A percentile compares a stretch with the other conserved stretches of the same genome.
These are phyloP conservation scores for Puma concolor DNA, from an alignment of 2,113 vertebrate species.

Conservation along the genomic window DNA sequence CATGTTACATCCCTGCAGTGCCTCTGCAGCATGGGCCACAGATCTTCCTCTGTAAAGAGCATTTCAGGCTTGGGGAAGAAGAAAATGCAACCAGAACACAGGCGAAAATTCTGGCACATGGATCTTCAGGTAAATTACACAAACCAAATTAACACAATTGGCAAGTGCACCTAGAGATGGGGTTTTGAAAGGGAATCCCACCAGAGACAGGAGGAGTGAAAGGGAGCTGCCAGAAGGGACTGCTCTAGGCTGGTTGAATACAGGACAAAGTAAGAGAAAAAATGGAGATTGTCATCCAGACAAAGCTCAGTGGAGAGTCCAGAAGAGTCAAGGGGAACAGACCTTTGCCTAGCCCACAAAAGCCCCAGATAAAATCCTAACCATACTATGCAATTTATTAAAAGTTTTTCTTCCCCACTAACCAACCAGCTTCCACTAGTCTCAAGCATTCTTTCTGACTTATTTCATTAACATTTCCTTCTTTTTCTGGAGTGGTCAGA, in stretches of 20 bases:
- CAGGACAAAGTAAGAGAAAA: not conserved
- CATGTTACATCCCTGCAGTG: not conserved
- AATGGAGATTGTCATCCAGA: not conserved
- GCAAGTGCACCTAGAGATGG: not conserved
- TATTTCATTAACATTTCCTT: slow-evolving; percentile 73
- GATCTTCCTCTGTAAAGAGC: not conserved
- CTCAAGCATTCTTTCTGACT: slow-evolving; percentile 75
- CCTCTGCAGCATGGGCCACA: not conserved
- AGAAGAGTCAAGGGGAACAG: not conserved
- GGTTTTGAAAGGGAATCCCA: not conserved
- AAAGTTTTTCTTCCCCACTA: slow-evolving; percentile 25
- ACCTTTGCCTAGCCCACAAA: not conserved
- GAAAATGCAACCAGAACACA: not conserved
- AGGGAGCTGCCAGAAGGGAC: not conserved
- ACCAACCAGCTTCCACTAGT: slow-evolving; percentile 38
- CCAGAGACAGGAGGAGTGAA: not conserved
- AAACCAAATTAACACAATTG: not conserved
- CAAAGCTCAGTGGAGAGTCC: not conserved
- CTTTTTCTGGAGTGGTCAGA: slow-evolving; percentile 65
- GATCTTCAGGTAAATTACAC: not conserved
- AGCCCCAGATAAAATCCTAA: slow-evolving; percentile 48
- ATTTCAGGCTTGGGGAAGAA: not conserved
- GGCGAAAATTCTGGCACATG: not conserved
- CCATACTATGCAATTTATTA: slow-evolving; percentile 27
- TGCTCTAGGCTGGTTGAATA: not conserved